Percentiles rank a stretch among this genome's conserved stretches.
phyloP scores from a whole-genome alignment of 2,888 invertebrate species.

The Spatulosminthurus flaviceps region DNA sequence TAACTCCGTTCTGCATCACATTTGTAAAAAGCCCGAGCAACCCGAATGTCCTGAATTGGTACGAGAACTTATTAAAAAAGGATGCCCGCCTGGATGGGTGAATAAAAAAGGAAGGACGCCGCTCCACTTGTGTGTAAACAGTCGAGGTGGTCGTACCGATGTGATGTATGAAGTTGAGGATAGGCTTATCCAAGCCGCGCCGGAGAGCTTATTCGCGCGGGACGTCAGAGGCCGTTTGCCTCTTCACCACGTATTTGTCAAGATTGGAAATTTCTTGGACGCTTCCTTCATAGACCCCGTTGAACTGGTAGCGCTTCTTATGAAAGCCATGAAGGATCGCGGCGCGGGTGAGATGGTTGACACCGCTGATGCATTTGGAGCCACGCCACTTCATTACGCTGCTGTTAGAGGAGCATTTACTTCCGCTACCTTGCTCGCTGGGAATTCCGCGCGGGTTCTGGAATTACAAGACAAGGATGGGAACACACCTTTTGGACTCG shows the following conservation, averaged over 20 bases:
- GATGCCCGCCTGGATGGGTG: slow-evolving; percentile 24
- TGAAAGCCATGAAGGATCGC: slow-evolving; percentile 65
- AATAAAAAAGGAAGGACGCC: slow-evolving; percentile 65
- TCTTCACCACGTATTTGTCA: slow-evolving; percentile 68
- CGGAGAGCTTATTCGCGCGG: slow-evolving; percentile 65
- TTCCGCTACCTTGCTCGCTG: slow-evolving; percentile 65
- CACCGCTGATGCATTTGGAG: slow-evolving; percentile 65
- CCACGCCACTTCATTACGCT: slow-evolving; percentile 67
- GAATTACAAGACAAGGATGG: slow-evolving; percentile 66
- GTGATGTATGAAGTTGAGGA: slow-evolving; percentile 68
- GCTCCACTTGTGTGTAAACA: slow-evolving; percentile 68
- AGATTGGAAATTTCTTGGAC: slow-evolving; percentile 64
- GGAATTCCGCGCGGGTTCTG: slow-evolving; percentile 57
- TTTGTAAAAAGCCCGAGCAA: slow-evolving; percentile 48
- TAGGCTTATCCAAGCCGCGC: slow-evolving; percentile 66
- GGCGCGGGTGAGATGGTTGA: slow-evolving; percentile 63
- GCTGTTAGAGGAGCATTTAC: slow-evolving; percentile 68
- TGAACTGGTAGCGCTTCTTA: slow-evolving; percentile 67
- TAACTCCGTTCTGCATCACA: slow-evolving; percentile 56
- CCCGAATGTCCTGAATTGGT: slow-evolving; percentile 43
- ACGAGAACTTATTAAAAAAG: slow-evolving; percentile 43
- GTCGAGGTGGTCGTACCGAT: slow-evolving; percentile 66
- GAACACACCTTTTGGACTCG: slow-evolving; percentile 68
- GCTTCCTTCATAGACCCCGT: slow-evolving; percentile 66
- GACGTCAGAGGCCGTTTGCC: slow-evolving; percentile 66